Evolutionary conservation across 2,113 vertebrate species (phyloP).

Genomic region (Collichthys lucidus): DNA sequence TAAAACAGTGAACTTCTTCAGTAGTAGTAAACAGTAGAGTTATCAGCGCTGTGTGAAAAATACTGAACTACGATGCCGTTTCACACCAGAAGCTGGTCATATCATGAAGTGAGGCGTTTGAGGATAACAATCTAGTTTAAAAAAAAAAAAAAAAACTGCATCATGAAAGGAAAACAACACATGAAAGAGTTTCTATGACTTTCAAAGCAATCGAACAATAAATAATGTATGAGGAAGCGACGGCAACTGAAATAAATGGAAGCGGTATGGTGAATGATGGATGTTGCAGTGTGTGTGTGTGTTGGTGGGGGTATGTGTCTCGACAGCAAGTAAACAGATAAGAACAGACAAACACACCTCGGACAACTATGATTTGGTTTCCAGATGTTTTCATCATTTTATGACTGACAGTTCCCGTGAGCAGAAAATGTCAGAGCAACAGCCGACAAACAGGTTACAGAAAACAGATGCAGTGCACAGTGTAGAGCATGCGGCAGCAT

Average conservation of each 20-base stretch:
- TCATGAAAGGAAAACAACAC: neutral
- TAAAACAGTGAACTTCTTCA: conserved; percentile 1
- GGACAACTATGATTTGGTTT: conserved; percentile 10
- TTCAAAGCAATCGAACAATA: neutral
- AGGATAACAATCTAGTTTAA: neutral
- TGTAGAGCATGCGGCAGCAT: neutral
- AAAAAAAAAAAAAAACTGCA: too few relatives aligned
- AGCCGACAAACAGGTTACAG: neutral
- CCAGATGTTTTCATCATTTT: conserved; percentile 1
- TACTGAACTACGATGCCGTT: neutral
- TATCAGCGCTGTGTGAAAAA: neutral
- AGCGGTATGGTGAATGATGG: conserved; percentile 8
- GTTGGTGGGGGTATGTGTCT: neutral
- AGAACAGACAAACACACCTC: conserved; percentile 7
- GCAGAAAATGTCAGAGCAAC: neutral
- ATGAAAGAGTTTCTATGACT: neutral
- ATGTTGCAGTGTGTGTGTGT: conserved; percentile 6
- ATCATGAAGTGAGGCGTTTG: neutral
- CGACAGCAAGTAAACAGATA: conserved; percentile 5
- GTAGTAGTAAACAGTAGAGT: neutral
- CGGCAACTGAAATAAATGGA: conserved; percentile 2
- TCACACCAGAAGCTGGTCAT: neutral
- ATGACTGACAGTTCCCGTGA: neutral
- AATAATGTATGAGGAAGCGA: conserved; percentile 6
- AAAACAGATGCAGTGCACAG: neutral